phyloP scores from a whole-genome alignment of 2,888 invertebrate genomes.

The Netelia melanura region DNA sequence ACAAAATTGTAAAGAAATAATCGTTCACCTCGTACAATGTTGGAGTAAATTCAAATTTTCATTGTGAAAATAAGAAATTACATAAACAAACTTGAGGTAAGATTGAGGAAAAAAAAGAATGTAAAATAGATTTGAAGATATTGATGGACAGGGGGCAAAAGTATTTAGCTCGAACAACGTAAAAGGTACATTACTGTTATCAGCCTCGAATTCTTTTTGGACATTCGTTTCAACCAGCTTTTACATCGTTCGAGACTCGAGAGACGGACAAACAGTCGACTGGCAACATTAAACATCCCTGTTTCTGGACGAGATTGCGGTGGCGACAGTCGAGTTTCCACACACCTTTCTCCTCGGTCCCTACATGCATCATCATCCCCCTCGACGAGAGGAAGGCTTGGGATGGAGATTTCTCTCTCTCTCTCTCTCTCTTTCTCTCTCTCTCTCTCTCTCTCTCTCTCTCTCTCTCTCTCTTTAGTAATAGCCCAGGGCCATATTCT shows the following conservation, averaged over 20 bases:
- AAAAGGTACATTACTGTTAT: too few species aligned
- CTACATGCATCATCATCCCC: background rate
- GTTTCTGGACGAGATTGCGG: conserved; percentile 41
- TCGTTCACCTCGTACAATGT: too few species aligned
- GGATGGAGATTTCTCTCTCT: background rate
- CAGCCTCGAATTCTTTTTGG: background rate
- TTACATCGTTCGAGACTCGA: background rate
- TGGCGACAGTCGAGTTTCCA: conserved; percentile 47
- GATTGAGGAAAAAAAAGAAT: too few species aligned
- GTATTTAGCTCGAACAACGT: too few species aligned
- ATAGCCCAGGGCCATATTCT: conserved; percentile 10
- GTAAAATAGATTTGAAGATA: too few species aligned
- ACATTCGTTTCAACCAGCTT: conserved; percentile 1
- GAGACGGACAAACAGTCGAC: conserved; percentile 15
- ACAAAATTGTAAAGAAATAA: too few species aligned
- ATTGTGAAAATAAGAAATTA: too few species aligned
- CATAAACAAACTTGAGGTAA: too few species aligned
- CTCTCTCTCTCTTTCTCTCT: conserved; percentile 27
- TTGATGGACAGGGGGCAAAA: too few species aligned
- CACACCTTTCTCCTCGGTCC: conserved; percentile 15
- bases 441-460: conserved; percentile 22
- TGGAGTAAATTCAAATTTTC: too few species aligned
- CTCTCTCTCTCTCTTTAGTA: conserved; percentile 32
- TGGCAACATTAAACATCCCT: conserved; percentile 39
- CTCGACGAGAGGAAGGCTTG: background rate